Evolutionary conservation across 2,113 vertebrate genomes (phyloP).

Genomic region (Pholis gunnellus): DNA sequence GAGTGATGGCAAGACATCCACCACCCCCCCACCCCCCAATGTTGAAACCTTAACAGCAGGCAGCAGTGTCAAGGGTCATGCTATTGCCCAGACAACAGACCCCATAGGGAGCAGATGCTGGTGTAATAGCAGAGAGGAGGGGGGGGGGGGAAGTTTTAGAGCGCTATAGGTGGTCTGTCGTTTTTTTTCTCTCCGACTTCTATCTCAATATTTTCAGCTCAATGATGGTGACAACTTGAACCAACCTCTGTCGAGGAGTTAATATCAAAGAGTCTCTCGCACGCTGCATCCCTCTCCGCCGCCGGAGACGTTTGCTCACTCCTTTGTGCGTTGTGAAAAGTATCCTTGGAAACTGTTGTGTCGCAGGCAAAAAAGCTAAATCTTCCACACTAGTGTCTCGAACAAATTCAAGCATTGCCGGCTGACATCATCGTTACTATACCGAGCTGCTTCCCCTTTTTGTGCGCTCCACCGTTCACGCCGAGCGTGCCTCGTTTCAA

Average conservation of each 20-base stretch:
- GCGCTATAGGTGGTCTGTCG: conserved; percentile 11
- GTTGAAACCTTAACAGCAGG: conserved; percentile 24
- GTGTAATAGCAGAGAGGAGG: conserved; percentile 15
- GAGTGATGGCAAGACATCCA: conserved; percentile 16
- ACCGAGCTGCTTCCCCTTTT: conserved; percentile 42
- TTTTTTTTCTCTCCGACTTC: conserved; percentile 15
- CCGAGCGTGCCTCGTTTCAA: conserved; percentile 53
- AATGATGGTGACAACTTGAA: conserved; percentile 28
- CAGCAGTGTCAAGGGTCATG: conserved; percentile 49
- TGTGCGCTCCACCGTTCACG: conserved; percentile 9
- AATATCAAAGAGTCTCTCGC: conserved; percentile 56
- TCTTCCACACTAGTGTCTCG: conserved; percentile 48
- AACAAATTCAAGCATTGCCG: conserved; percentile 38
- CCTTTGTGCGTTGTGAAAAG: conserved; percentile 65
- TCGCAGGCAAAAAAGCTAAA: conserved; percentile 45
- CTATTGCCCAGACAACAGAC: conserved; percentile 40
- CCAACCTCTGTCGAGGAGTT: conserved; percentile 44
- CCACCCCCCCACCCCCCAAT: neutral
- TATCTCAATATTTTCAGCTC: conserved; percentile 35
- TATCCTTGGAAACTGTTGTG: conserved; percentile 76
- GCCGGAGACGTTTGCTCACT: conserved; percentile 47
- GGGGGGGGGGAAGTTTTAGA: conserved; percentile 15
- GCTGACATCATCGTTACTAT: conserved; percentile 62
- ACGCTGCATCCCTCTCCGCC: conserved; percentile 28
- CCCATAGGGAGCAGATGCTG: conserved; percentile 45